Percentiles rank a stretch among this genome's conserved stretches.
Conservation (phyloP, 2,113 vertebrate genomes). For the Gymnocephalus cernua region DNA sequence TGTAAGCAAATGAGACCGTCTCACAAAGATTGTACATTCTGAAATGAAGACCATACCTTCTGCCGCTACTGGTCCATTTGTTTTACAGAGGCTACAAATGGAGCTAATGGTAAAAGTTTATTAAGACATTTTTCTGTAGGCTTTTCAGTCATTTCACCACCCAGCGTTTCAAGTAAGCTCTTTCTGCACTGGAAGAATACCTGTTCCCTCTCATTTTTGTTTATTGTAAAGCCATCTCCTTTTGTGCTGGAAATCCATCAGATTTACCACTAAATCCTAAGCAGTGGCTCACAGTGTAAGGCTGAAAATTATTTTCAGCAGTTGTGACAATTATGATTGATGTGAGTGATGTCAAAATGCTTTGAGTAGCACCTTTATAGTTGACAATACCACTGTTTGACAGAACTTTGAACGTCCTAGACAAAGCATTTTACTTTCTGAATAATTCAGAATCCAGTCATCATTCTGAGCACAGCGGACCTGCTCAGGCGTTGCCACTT, state of each 20-base stretch:
- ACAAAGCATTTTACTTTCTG: conserved; percentile 26
- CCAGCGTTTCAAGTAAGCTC: background rate
- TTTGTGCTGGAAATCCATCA: conserved; percentile 3
- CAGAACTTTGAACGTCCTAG: conserved; percentile 17
- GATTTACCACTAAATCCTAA: background rate
- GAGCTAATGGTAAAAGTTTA: background rate
- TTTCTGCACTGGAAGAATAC: background rate
- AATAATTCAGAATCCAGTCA: conserved; percentile 46
- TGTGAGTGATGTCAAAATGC: conserved; percentile 13
- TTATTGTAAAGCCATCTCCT: background rate
- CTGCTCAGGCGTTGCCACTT: conserved; percentile 49
- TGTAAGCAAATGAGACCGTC: background rate
- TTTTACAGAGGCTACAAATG: background rate
- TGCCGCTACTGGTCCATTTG: background rate
- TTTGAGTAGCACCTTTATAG: background rate
- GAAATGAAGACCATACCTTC: background rate
- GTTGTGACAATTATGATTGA: background rate
- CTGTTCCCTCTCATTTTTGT: background rate
- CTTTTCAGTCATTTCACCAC: conserved; percentile 1
- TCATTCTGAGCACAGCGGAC: conserved; percentile 25
- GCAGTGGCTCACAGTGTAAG: background rate
- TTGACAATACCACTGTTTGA: conserved; percentile 3
- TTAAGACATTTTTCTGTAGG: background rate
- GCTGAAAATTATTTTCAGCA: background rate
- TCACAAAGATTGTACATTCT: background rate